Conservation (phyloP, 2,888 invertebrate species). For the Trichopria drosophilae region DNA sequence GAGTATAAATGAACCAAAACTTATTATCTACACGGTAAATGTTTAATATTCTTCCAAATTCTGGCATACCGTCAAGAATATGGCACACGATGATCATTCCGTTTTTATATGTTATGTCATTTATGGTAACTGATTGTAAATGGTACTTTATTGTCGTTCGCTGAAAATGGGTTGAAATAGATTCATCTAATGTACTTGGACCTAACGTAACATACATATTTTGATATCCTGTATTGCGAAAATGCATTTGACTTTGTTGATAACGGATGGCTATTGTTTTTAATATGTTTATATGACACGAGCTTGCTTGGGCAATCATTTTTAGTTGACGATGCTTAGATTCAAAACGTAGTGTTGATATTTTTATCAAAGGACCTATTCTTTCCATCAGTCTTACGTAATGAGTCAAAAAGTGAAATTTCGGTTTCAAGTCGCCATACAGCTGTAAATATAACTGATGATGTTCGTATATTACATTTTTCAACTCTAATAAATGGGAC, state of each 20-base stretch:
- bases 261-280: slow-evolving; percentile 18
- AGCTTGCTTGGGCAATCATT: background rate
- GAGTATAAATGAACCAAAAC: slow-evolving; percentile 13
- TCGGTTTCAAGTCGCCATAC: slow-evolving; percentile 19
- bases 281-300: slow-evolving; percentile 16
- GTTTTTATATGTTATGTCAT: slow-evolving; percentile 16
- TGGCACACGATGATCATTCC: slow-evolving; percentile 13
- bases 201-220: slow-evolving; percentile 11
- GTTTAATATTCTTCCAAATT: slow-evolving; percentile 18
- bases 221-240: slow-evolving; percentile 1
- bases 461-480: slow-evolving; percentile 17
- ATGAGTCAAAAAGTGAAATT: slow-evolving; percentile 23
- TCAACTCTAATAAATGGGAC: slow-evolving; percentile 12
- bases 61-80: slow-evolving; percentile 4
- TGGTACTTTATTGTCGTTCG: background rate
- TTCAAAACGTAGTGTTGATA: slow-evolving; percentile 23
- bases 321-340: slow-evolving; percentile 23
- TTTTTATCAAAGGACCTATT: slow-evolving; percentile 15
- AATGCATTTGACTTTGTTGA: slow-evolving; percentile 9
- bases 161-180: background rate
- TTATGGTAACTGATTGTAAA: slow-evolving; percentile 7
- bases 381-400: slow-evolving; percentile 17
- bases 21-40: slow-evolving; percentile 3
- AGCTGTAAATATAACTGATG: slow-evolving; percentile 12
- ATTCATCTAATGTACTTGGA: background rate